Evolutionary conservation across 2,113 vertebrate species (phyloP), one percentile per base, ranked within the genome.

Genomic region (Pardalotus punctatus): DNA sequence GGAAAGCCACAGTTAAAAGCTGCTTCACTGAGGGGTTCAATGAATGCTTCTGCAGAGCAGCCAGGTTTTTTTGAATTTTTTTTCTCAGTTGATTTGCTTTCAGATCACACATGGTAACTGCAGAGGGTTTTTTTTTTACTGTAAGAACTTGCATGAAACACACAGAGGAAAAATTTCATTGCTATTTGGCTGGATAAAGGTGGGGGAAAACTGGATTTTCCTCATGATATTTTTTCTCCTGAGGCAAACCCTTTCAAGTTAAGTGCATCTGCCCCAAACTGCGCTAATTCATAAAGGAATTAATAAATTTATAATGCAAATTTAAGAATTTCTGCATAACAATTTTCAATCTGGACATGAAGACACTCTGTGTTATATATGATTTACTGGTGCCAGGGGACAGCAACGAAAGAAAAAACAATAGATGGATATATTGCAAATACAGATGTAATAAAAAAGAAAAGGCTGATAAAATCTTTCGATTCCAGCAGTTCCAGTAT

Each of bases 391-490:
- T 9, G 12, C 36, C 93, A 79, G 57, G 40, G 73, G 31, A 74
- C 20, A 81, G n/a, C 72, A 78, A 12, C 33, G 40, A 74, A 70
- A 91, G 35, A 14, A 51, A 80, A 95, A 87, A 40, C 42, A 77
- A 66, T 78, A 64, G 58, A 35, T 56, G 73, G 56, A 43, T 71
- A 60, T 53, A 60, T 60, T 90, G 82, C 64, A 88, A 88, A 88
- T 71, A 67, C 40, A 90, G 67, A 54, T 42, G 58, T n/a, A 38
- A 86, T 83, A 74, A 87, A 90, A 80, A 79, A 76, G 54, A 69
- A 91, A 77, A 86, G 35, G 5, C 67, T 40, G 88, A 86, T 96
- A 90, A 91, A 90, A 93, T 94, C 82, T 92, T 71, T 88, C 7
- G 10, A 81, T 90, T 66, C 54, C 90, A 94, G 71, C 38, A 82